These are phyloP conservation scores for Sylvicola cinctus DNA, from an alignment of 2,888 invertebrate species.

Conservation along the genomic window DNA sequence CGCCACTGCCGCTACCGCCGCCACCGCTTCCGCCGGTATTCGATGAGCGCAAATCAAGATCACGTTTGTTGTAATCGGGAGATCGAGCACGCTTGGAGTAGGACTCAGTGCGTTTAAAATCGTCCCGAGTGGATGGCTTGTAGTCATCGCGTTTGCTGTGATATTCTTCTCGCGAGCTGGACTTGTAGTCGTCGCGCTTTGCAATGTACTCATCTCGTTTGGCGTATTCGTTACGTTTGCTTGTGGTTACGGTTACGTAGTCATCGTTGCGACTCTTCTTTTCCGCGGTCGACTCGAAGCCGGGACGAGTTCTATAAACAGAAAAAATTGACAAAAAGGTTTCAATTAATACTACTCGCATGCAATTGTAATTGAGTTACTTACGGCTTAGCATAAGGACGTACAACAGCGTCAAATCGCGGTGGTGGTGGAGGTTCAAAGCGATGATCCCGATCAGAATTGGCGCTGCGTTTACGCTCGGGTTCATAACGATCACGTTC, in stretches of 20 bases:
- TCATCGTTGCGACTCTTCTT: slow-evolving; percentile 7
- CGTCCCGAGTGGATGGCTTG: slow-evolving; percentile 10
- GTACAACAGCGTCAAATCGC: slow-evolving; percentile 21
- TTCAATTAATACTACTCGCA: neutral
- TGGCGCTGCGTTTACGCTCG: slow-evolving; percentile 19
- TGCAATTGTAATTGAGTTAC: slow-evolving; percentile 9
- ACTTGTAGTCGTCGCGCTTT: too few relatives aligned
- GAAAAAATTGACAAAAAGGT: slow-evolving; percentile 1
- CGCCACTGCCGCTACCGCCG: slow-evolving; percentile 13
- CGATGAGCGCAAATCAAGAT: slow-evolving; percentile 3
- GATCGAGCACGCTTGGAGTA: too few relatives aligned
- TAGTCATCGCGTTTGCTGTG: neutral
- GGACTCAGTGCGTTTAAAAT: slow-evolving; percentile 20
- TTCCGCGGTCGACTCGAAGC: slow-evolving; percentile 6
- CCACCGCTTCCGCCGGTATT: slow-evolving; percentile 10
- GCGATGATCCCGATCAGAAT: slow-evolving; percentile 13
- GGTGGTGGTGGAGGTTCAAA: slow-evolving; percentile 25
- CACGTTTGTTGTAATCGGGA: slow-evolving; percentile 1
- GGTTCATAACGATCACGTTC: slow-evolving; percentile 4
- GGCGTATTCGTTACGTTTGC: slow-evolving; percentile 7
- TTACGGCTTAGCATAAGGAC: slow-evolving; percentile 11
- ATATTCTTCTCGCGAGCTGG: slow-evolving; percentile 1
- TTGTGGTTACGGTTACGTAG: slow-evolving; percentile 8
- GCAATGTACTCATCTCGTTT: slow-evolving; percentile 17
- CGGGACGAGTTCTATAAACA: slow-evolving; percentile 4